phyloP scores from a whole-genome alignment of 2,797 vertebrate genomes.

The Hoplostethus mediterraneus region DNA sequence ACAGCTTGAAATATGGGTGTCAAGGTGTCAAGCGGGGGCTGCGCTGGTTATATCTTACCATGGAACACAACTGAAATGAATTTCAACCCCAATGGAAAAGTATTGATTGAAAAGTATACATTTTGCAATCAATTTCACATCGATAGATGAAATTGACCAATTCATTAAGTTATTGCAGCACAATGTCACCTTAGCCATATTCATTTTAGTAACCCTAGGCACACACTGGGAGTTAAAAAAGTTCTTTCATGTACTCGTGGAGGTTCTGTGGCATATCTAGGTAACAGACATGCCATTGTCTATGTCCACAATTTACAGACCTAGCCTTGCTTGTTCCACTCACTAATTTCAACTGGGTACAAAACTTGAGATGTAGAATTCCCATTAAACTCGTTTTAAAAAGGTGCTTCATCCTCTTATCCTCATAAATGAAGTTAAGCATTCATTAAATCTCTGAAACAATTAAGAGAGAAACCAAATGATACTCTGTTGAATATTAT shows the following conservation, averaged over 20 bases:
- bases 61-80: too few relatives aligned
- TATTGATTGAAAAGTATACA: too few relatives aligned
- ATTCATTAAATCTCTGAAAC: constrained; percentile 51
- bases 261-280: constrained; percentile 2
- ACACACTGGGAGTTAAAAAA: neutral
- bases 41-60: too few relatives aligned
- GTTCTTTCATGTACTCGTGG: neutral
- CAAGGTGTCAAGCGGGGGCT: too few relatives aligned
- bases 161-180: neutral
- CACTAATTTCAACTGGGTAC: constrained; percentile 12
- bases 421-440: constrained; percentile 54
- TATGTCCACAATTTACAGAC: neutral
- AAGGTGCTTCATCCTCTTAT: constrained; percentile 39
- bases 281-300: constrained; percentile 1
- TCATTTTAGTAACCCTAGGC: neutral
- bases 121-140: constrained; percentile 1
- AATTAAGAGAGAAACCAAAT: constrained; percentile 31
- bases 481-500: constrained; percentile 47
- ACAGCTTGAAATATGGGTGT: too few relatives aligned
- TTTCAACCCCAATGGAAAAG: too few relatives aligned
- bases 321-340: neutral
- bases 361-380: constrained; percentile 20
- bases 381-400: constrained; percentile 20
- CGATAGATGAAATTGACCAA: neutral
- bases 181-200: neutral